Conservation (phyloP, 2,797 vertebrate genomes). For the Sebastes nivosus region DNA sequence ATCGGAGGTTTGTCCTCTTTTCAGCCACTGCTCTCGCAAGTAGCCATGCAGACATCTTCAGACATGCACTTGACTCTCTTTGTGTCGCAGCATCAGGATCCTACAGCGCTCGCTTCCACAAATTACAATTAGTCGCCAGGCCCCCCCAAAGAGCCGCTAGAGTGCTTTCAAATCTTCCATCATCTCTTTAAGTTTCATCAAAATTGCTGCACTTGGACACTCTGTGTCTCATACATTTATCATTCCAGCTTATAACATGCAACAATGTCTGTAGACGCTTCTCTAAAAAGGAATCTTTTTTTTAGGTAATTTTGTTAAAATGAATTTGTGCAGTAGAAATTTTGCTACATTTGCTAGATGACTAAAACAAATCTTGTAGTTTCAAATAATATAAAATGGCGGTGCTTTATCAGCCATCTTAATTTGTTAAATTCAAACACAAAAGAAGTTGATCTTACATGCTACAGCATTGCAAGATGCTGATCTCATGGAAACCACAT, state of each 20-base stretch:
- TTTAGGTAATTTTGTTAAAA: background rate
- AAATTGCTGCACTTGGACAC: slow-evolving; percentile 14
- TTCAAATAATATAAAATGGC: background rate
- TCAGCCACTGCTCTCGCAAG: background rate
- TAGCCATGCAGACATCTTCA: slow-evolving; percentile 5
- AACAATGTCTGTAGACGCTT: background rate
- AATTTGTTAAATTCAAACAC: background rate
- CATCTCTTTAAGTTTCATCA: slow-evolving; percentile 16
- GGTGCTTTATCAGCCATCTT: background rate
- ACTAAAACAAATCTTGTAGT: background rate
- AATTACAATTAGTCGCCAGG: slow-evolving; percentile 13
- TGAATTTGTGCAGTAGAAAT: background rate
- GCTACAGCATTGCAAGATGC: background rate
- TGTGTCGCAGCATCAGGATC: slow-evolving; percentile 17
- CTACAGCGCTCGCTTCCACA: background rate
- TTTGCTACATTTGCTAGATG: background rate
- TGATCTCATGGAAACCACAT: too few species aligned
- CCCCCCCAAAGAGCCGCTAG: background rate
- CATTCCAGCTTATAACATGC: background rate
- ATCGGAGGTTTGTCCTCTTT: background rate
- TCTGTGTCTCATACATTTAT: background rate
- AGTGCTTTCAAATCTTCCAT: slow-evolving; percentile 7
- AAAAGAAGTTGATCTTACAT: background rate
- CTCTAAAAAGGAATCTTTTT: background rate
- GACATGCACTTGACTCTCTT: slow-evolving; percentile 11